Conservation (phyloP, 2,113 vertebrate species). For the Ameiurus melas region DNA sequence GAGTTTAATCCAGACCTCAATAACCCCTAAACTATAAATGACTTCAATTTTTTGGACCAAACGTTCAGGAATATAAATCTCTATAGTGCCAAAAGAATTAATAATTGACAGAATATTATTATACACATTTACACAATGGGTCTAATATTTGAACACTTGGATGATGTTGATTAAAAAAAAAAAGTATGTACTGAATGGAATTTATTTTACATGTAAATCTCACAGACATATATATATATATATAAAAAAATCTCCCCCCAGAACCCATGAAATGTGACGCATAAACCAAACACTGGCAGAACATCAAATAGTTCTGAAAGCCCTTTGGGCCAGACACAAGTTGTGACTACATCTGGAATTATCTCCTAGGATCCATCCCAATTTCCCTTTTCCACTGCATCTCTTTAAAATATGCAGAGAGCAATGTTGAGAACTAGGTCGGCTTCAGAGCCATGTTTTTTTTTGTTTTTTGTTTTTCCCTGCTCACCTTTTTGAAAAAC, state of each 20-base stretch:
- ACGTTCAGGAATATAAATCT: not conserved
- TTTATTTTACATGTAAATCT: not conserved
- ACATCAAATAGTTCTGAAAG: conserved; percentile 3
- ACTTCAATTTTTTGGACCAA: not conserved
- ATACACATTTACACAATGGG: not conserved
- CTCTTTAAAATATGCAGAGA: not conserved
- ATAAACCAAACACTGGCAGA: not conserved
- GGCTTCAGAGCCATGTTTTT: not conserved
- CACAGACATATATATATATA: too few relatives aligned
- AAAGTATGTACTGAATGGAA: not conserved
- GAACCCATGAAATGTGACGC: not conserved
- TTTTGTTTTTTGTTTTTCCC: too few relatives aligned
- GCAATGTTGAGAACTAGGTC: conserved; percentile 42
- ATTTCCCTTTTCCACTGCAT: conserved; percentile 15
- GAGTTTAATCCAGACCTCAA: not conserved
- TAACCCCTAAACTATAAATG: not conserved
- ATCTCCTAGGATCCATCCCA: conserved; percentile 22
- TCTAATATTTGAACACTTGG: not conserved
- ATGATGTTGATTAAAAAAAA: not conserved
- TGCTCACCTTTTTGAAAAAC: not conserved
- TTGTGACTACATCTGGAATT: conserved; percentile 22
- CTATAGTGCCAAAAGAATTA: not conserved
- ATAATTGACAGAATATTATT: not conserved
- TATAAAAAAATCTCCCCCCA: too few relatives aligned
- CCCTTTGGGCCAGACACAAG: not conserved